These are phyloP conservation scores for Cyanistes caeruleus DNA, from an alignment of 2,113 vertebrate genomes.

Conservation along the genomic window DNA sequence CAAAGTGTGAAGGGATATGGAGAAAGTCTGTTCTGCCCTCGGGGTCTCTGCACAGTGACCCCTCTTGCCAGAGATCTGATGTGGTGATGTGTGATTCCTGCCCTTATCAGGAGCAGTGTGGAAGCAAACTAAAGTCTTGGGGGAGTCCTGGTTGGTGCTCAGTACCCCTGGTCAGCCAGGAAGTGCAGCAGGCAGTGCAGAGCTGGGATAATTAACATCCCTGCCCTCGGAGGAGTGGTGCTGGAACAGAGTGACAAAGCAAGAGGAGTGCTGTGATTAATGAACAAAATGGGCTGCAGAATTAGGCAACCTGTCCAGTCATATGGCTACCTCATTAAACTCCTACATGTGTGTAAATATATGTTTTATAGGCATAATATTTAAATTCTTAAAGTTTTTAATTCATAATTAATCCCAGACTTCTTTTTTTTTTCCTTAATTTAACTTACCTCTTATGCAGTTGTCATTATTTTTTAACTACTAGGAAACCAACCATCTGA, in stretches of 20 bases:
- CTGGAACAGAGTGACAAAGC: neutral
- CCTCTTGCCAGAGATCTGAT: neutral
- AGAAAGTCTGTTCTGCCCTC: neutral
- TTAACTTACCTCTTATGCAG: constrained; percentile 37
- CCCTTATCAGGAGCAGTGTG: neutral
- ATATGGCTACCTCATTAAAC: neutral
- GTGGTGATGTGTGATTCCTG: neutral
- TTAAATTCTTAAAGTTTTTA: constrained; percentile 3
- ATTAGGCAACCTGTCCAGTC: neutral
- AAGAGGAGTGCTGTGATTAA: neutral
- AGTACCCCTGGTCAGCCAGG: neutral
- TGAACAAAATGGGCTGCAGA: neutral
- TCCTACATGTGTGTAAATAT: neutral
- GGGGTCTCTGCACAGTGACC: neutral
- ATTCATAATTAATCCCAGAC: neutral
- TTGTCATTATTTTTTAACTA: constrained; percentile 48
- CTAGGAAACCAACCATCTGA: constrained; percentile 68
- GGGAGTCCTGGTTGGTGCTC: neutral
- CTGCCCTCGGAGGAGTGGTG: neutral
- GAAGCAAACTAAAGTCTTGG: neutral
- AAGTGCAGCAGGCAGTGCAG: neutral
- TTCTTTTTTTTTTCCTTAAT: neutral
- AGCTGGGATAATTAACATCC: neutral
- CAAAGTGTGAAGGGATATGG: neutral
- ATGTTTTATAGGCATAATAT: neutral